A percentile compares a stretch with the other conserved stretches of the same genome.
Conservation (phyloP, 2,888 invertebrate species). For the Noctua fimbriata region DNA sequence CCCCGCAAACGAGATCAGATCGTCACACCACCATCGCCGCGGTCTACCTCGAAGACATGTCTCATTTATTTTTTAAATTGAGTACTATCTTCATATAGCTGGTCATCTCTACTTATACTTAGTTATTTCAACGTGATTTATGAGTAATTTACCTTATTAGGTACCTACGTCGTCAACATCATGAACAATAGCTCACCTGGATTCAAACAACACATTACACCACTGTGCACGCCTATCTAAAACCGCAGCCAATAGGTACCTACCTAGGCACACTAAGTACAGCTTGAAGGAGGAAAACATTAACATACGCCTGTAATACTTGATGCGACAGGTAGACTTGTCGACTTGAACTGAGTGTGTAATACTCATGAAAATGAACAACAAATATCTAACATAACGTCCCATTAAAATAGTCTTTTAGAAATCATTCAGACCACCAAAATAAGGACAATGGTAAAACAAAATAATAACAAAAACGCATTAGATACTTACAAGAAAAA, state of each 20-base stretch:
- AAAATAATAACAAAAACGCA: too few relatives aligned
- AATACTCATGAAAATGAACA: too few relatives aligned
- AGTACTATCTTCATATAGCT: too few relatives aligned
- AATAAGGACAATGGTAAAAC: too few relatives aligned
- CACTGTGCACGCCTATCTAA: background rate
- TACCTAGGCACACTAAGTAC: background rate
- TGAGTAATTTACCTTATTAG: background rate
- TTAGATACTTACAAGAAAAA: too few relatives aligned
- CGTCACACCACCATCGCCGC: too few relatives aligned
- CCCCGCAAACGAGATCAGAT: too few relatives aligned
- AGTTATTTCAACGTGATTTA: background rate
- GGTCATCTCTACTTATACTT: too few relatives aligned
- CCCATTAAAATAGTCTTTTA: too few relatives aligned
- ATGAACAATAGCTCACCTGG: background rate
- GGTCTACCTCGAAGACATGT: background rate
- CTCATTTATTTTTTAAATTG: background rate
- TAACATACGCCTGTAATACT: background rate
- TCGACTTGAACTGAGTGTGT: background rate
- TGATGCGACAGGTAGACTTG: background rate
- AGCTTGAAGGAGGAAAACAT: conserved; percentile 6
- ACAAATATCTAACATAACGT: too few relatives aligned
- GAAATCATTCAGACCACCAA: too few relatives aligned
- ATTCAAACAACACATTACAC: background rate
- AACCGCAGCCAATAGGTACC: background rate
- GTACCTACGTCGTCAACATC: background rate